phyloP scores from a whole-genome alignment of 2,888 invertebrate species.

The Rhopalosiphum nymphaeae region DNA sequence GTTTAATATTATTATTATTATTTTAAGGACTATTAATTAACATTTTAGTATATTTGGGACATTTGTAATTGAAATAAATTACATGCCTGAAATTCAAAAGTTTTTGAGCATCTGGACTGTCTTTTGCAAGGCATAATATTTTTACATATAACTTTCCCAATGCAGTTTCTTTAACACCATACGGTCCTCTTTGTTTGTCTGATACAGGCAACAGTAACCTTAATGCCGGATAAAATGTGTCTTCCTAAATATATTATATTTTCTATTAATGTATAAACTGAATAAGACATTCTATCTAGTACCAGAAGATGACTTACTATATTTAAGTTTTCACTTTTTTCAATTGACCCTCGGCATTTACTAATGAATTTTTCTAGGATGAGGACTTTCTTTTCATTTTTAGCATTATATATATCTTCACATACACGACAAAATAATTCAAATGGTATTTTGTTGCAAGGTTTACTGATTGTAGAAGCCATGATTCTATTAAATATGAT shows the following conservation, averaged over 20 bases:
- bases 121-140: constrained; percentile 80
- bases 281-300: neutral
- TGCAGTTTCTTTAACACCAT: constrained; percentile 85
- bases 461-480: constrained; percentile 42
- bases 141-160: constrained; percentile 82
- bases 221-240: constrained; percentile 79
- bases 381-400: constrained; percentile 72
- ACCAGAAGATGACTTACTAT: constrained; percentile 68
- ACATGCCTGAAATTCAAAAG: constrained; percentile 73
- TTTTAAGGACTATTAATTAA: neutral
- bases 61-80: neutral
- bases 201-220: constrained; percentile 83
- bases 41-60: neutral
- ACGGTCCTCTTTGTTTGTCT: constrained; percentile 84
- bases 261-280: constrained; percentile 75
- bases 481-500: constrained; percentile 34
- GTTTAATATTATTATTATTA: neutral
- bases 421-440: constrained; percentile 75
- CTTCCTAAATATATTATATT: constrained; percentile 73
- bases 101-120: constrained; percentile 72
- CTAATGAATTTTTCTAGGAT: constrained; percentile 73
- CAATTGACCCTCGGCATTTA: constrained; percentile 70
- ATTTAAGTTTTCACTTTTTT: constrained; percentile 67
- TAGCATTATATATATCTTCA: constrained; percentile 74
- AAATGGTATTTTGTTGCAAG: constrained; percentile 70